Percentiles rank a stretch among this genome's conserved stretches.
Conservation (phyloP, 2,888 invertebrate genomes). For the Podabrus alpinus region DNA sequence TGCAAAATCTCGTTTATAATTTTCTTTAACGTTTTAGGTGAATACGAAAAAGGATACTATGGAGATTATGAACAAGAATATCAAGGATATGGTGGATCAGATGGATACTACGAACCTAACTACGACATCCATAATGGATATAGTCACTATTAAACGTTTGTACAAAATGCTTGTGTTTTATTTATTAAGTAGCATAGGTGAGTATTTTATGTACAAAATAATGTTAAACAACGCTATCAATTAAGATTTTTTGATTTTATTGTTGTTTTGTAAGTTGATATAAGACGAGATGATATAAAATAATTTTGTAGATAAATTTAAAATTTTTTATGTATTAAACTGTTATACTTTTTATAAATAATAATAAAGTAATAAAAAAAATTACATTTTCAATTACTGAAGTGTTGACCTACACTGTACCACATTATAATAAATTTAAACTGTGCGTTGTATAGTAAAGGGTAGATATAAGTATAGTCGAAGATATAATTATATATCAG, state of each 20-base stretch:
- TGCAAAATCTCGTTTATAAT: neutral
- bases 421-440: neutral
- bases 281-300: neutral
- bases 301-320: neutral
- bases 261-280: neutral
- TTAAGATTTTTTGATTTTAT: neutral
- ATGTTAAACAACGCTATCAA: neutral
- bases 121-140: neutral
- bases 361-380: neutral
- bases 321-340: neutral
- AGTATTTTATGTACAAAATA: neutral
- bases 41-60: conserved; percentile 23
- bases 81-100: neutral
- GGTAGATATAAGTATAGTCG: neutral
- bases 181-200: neutral
- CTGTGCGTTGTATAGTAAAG: neutral
- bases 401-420: neutral
- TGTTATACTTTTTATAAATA: neutral
- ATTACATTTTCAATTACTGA: neutral
- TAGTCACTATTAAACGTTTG: neutral
- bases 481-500: neutral
- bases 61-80: conserved; percentile 25
- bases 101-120: neutral
- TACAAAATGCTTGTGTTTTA: neutral
- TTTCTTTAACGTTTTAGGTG: conserved; percentile 17